Percentiles rank a stretch among this genome's conserved stretches.
Conservation (phyloP, 2,888 invertebrate genomes). For the Dasypolia templi region DNA sequence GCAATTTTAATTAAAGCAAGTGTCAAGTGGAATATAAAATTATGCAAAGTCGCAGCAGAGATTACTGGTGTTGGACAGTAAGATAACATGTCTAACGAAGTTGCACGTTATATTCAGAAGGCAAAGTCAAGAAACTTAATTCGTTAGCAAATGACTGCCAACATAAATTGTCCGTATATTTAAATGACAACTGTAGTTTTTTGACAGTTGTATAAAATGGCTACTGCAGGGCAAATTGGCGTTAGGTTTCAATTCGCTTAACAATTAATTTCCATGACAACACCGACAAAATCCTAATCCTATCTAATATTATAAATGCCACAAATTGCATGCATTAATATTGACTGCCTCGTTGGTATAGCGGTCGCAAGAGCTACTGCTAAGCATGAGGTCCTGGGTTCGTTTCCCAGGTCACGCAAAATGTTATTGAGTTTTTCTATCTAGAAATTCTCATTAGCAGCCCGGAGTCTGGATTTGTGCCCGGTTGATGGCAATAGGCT, state of each 20-base stretch:
- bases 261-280: neutral
- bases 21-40: constrained; percentile 26
- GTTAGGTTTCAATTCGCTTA: neutral
- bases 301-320: no score
- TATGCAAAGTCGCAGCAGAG: constrained; percentile 17
- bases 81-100: constrained; percentile 7
- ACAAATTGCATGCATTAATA: no score
- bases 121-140: neutral
- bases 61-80: constrained; percentile 12
- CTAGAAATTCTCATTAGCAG: no score
- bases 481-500: no score
- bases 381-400: no score
- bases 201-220: neutral
- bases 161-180: neutral
- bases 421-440: no score
- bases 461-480: no score
- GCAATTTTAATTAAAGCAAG: constrained; percentile 29
- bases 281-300: no score
- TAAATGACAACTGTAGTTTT: neutral
- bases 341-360: no score
- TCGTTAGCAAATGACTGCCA: neutral
- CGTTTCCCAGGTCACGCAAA: no score
- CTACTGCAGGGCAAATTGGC: neutral
- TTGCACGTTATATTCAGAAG: neutral
- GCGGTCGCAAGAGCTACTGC: no score